Evolutionary conservation across 1,140 invertebrate species (phyloP), one percentile per base, ranked within the genome.

Genomic region (Calliopsis andreniformis): DNA sequence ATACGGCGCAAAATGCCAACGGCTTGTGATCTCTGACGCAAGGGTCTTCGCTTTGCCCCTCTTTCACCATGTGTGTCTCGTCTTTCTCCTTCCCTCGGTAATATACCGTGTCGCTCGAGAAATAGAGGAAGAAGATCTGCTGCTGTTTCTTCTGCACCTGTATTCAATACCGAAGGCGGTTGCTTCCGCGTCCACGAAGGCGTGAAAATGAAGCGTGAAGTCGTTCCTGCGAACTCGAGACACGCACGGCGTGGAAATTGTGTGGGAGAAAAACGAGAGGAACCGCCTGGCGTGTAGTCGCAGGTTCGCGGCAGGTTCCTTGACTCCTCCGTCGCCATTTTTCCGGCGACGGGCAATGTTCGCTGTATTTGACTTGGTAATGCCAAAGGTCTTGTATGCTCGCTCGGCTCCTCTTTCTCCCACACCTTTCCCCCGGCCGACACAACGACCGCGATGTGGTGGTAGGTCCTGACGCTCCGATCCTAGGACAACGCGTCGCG

Each of bases 341-440:
- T 90, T 87, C 87, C 86, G 82, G 55, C 78, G 72, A 18, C 72
- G 80, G 63, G 79, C 86, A 79, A 79, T 79, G 82, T 76, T 87
- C 83, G 61, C 80, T 59, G 85, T 91, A 91, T 90, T 91, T 92
- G 91, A 91, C 88, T 92, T 92, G 91, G 89, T 92, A 91, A 91
- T 92, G 76, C 84, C 83, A 78, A 83, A 87, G 87, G 86, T 88
- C 88, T 89, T 86, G 87, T 88, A 86, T 82, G 71, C 79, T 45
- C 72, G 42, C 62, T 71, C 58, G 56, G 12, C 30, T 70, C 53
- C 66, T 43, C 78, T 63, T 59, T 82, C 76, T 66, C 28, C 61
- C 43, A 28, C 61, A 39, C 53, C 47, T 53, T 28, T 3, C 49
- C 25, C 18, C 6, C 23, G 20, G 64, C 39, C 66, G 70, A 76